These are phyloP conservation scores for Dufourea novaeangliae DNA, from an alignment of 1,140 invertebrate genomes.

Conservation along the genomic window DNA sequence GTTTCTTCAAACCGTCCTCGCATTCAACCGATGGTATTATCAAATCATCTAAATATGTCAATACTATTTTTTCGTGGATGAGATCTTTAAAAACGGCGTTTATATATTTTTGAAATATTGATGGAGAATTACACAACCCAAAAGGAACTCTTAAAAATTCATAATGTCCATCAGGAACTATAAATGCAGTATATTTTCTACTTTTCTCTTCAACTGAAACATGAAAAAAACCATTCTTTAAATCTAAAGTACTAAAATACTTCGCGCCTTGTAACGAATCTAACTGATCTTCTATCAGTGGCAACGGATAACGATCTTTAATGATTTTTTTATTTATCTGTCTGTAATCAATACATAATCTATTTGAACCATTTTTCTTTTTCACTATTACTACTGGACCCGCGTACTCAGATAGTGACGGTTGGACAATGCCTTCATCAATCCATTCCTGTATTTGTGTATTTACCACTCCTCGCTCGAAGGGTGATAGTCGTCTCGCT, in stretches of 20 bases:
- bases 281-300: conserved; percentile 80
- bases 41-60: conserved; percentile 52
- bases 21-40: conserved; percentile 25
- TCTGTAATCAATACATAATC: neutral
- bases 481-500: neutral
- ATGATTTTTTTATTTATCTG: neutral
- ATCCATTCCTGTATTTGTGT: neutral
- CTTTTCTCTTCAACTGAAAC: conserved; percentile 40
- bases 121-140: conserved; percentile 67
- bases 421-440: neutral
- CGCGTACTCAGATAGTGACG: neutral
- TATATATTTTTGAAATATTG: conserved; percentile 69
- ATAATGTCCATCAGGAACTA: conserved; percentile 67
- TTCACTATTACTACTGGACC: neutral
- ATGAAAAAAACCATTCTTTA: conserved; percentile 67
- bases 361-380: neutral
- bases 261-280: conserved; percentile 68
- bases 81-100: conserved; percentile 54
- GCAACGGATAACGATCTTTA: conserved; percentile 81
- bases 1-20: conserved; percentile 25
- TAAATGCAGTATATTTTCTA: conserved; percentile 72
- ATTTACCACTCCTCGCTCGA: neutral
- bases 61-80: conserved; percentile 19
- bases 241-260: conserved; percentile 79
- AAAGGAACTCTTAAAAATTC: conserved; percentile 74